Percentiles rank a stretch among this genome's conserved stretches.
Evolutionary conservation across 2,888 invertebrate species (phyloP).

Genomic region (Orthosia gothica): DNA sequence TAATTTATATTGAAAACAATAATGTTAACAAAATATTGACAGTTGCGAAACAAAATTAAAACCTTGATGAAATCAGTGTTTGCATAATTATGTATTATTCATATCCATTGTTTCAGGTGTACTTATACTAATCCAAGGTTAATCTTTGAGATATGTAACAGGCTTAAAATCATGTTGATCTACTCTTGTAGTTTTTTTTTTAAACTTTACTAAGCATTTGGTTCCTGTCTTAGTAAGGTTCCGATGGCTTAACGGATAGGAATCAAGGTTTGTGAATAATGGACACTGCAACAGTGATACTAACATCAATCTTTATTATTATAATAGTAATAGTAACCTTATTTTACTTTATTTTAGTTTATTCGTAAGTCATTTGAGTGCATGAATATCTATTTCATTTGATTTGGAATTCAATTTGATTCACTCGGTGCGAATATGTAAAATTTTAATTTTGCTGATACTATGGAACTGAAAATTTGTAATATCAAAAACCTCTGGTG

Average conservation of each 20-base stretch:
- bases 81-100: slow-evolving; percentile 67
- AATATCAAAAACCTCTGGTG: not conserved
- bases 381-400: too few species aligned
- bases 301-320: not conserved
- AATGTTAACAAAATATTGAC: slow-evolving; percentile 30
- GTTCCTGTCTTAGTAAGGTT: too few species aligned
- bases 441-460: too few species aligned
- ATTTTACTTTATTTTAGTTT: too few species aligned
- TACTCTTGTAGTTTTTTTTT: not conserved
- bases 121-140: slow-evolving; percentile 48
- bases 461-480: too few species aligned
- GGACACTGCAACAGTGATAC: not conserved
- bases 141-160: slow-evolving; percentile 28
- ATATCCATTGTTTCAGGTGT: slow-evolving; percentile 66
- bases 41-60: slow-evolving; percentile 54
- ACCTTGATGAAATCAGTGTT: slow-evolving; percentile 57
- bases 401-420: too few species aligned
- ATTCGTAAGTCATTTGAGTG: not conserved
- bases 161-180: slow-evolving; percentile 27
- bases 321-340: too few species aligned
- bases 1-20: slow-evolving; percentile 15
- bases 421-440: too few species aligned
- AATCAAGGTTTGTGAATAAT: not conserved
- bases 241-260: not conserved
- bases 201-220: not conserved